These are phyloP conservation scores for Sarcophaga subvicina DNA, from an alignment of 2,888 invertebrate genomes.

Conservation along the genomic window DNA sequence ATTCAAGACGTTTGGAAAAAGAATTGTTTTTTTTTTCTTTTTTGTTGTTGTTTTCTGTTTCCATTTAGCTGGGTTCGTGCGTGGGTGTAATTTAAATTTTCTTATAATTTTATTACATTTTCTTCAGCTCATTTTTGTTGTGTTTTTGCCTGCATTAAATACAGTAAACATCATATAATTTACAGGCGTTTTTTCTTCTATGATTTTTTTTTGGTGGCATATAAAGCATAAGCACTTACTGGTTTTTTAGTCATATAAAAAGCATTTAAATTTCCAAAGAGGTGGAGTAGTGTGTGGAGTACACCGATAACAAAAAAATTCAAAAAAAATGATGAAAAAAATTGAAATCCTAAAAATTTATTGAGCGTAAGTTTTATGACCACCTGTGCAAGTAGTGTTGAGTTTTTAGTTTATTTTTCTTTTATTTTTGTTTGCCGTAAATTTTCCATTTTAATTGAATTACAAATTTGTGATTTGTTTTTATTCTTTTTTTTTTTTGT, in stretches of 20 bases:
- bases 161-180: conserved; percentile 2
- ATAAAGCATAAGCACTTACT: too few relatives aligned
- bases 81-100: conserved; percentile 66
- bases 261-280: background rate
- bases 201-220: too few relatives aligned
- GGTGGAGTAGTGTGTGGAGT: background rate
- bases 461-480: conserved; percentile 34
- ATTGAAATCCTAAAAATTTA: conserved; percentile 42
- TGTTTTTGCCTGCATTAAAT: conserved; percentile 27
- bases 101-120: conserved; percentile 54
- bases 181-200: too few relatives aligned
- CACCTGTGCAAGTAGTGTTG: background rate
- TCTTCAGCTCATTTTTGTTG: conserved; percentile 25
- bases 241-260: background rate
- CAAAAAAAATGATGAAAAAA: background rate
- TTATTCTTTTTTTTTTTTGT: background rate
- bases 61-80: conserved; percentile 54
- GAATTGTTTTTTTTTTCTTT: too few relatives aligned
- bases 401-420: background rate
- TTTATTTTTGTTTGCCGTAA: too few relatives aligned
- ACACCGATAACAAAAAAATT: too few relatives aligned
- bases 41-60: background rate
- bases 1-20: background rate
- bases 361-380: conserved; percentile 52
- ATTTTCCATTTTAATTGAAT: conserved; percentile 25